Conservation (phyloP, 2,888 invertebrate species). For the Phaedon cochleariae region DNA sequence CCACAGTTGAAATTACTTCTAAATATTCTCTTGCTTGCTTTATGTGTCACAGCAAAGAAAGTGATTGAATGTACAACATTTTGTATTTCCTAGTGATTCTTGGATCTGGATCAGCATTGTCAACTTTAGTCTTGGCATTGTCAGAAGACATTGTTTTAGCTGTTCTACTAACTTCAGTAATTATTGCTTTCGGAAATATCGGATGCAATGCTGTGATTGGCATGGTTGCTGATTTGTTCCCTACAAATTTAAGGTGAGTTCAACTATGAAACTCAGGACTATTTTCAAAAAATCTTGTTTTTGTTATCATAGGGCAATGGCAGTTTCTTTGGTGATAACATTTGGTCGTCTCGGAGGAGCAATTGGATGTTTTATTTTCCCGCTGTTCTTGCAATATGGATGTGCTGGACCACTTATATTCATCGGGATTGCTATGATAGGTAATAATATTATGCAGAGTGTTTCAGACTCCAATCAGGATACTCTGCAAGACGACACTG, state of each 20-base stretch:
- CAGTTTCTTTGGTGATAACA: slow-evolving; percentile 21
- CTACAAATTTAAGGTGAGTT: slow-evolving; percentile 70
- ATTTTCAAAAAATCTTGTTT: background rate
- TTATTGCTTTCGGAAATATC: slow-evolving; percentile 66
- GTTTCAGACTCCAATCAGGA: too few relatives aligned
- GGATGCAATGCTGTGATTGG: slow-evolving; percentile 69
- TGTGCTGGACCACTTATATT: slow-evolving; percentile 7
- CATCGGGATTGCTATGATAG: slow-evolving; percentile 1
- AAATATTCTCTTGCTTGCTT: too few relatives aligned
- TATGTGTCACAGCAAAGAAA: too few relatives aligned
- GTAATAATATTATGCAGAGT: background rate
- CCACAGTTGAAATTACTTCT: too few relatives aligned
- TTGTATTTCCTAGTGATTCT: background rate
- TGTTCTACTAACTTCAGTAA: slow-evolving; percentile 60
- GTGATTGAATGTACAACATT: too few relatives aligned
- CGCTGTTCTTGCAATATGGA: slow-evolving; percentile 12
- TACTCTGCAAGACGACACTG: too few relatives aligned
- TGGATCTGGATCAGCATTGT: background rate
- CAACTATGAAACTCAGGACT: background rate
- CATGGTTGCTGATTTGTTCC: slow-evolving; percentile 72
- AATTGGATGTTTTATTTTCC: slow-evolving; percentile 16
- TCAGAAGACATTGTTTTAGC: background rate
- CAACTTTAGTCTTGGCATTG: background rate
- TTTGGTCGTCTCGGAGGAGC: slow-evolving; percentile 17
- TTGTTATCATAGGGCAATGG: slow-evolving; percentile 16